phyloP scores from a whole-genome alignment of 2,888 invertebrate species.

The Arctia plantaginis region DNA sequence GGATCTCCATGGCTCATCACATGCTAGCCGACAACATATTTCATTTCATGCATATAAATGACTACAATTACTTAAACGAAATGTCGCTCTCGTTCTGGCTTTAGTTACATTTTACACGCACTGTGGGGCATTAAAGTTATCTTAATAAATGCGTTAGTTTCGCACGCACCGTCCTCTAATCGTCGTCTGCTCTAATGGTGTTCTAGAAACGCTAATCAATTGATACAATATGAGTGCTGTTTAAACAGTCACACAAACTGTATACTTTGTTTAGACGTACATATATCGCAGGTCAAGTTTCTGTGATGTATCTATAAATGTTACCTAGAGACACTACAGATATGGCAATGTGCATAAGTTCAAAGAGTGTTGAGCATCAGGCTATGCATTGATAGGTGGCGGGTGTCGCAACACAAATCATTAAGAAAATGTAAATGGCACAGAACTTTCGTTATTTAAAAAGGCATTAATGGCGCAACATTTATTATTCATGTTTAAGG shows the following conservation, averaged over 20 bases:
- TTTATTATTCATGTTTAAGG: slow-evolving; percentile 6
- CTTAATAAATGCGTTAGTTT: slow-evolving; percentile 23
- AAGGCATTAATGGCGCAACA: neutral
- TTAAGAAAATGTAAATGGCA: neutral
- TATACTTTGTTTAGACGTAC: neutral
- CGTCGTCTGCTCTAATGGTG: slow-evolving; percentile 6
- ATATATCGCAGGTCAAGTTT: neutral
- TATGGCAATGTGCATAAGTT: neutral
- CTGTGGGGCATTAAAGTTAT: slow-evolving; percentile 19
- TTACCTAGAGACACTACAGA: neutral
- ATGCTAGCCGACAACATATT: neutral
- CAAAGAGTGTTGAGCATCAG: neutral
- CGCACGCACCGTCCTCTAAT: slow-evolving; percentile 17
- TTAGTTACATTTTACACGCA: slow-evolving; percentile 19
- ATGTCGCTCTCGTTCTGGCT: slow-evolving; percentile 22
- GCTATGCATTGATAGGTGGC: neutral
- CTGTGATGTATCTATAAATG: neutral
- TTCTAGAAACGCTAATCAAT: slow-evolving; percentile 1
- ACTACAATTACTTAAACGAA: slow-evolving; percentile 28
- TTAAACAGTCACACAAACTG: neutral
- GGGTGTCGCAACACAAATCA: neutral
- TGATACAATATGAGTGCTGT: neutral
- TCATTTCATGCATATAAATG: neutral
- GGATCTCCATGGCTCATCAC: slow-evolving; percentile 40
- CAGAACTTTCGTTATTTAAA: neutral